These are phyloP conservation scores for Cariama cristata DNA, from an alignment of 2,113 vertebrate genomes.

Conservation along the genomic window DNA sequence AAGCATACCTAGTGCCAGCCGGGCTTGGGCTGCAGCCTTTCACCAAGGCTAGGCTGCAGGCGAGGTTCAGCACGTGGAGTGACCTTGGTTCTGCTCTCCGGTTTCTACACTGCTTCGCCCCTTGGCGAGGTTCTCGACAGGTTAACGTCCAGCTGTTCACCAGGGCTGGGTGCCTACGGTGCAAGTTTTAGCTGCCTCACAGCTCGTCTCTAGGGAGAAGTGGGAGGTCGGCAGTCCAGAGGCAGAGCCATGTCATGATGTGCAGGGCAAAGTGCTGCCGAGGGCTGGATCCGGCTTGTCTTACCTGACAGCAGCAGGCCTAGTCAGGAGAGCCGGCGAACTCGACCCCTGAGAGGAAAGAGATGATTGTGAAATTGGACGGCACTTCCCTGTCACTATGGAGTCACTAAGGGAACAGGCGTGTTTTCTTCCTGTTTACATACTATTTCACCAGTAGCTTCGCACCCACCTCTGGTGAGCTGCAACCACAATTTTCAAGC, in stretches of 20 bases:
- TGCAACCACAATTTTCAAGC: background rate
- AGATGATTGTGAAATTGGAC: background rate
- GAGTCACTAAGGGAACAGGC: conserved; percentile 41
- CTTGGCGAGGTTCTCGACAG: fast-evolving
- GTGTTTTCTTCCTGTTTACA: conserved; percentile 45
- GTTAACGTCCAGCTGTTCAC: background rate
- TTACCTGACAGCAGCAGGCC: background rate
- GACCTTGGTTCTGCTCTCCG: background rate
- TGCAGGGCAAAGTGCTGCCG: background rate
- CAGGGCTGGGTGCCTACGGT: background rate
- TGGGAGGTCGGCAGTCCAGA: background rate
- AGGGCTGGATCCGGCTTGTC: background rate
- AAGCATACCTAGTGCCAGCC: background rate
- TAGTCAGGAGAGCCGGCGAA: background rate
- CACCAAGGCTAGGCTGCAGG: background rate
- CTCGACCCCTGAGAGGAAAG: background rate
- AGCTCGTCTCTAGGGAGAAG: background rate
- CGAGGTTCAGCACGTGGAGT: fast-evolving
- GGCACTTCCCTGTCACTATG: background rate
- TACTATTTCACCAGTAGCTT: background rate
- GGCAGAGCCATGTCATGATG: background rate
- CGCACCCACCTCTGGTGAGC: background rate
- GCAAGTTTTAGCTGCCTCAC: background rate
- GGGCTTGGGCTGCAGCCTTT: background rate
- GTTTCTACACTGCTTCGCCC: background rate